Conservation (phyloP, 2,888 invertebrate species). For the Scaptomyza polygonia region DNA sequence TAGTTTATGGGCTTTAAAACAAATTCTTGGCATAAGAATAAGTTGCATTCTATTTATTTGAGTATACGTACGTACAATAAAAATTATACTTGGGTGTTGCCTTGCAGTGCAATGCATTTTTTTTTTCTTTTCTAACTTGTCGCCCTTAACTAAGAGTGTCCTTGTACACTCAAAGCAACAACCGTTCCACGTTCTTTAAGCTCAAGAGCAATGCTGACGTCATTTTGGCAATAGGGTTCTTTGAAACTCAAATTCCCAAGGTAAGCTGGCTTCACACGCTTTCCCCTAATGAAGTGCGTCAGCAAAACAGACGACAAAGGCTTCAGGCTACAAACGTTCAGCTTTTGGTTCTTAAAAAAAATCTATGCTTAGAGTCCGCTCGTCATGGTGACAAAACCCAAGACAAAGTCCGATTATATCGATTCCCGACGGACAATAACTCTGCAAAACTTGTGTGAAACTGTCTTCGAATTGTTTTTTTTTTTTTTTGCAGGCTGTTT, state of each 20-base stretch:
- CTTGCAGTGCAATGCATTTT: not conserved
- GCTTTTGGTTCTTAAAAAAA: not conserved
- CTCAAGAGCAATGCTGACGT: slow-evolving; percentile 6
- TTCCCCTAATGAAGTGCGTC: slow-evolving; percentile 13
- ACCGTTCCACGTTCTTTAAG: not conserved
- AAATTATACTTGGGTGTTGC: not conserved
- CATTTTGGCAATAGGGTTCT: slow-evolving; percentile 6
- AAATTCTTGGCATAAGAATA: not conserved
- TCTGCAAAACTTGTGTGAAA: not conserved
- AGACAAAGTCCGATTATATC: slow-evolving; percentile 2
- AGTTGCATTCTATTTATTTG: not conserved
- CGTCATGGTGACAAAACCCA: slow-evolving; percentile 10
- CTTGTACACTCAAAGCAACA: not conserved
- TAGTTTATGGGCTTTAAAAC: not conserved
- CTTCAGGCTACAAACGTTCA: not conserved
- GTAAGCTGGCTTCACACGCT: not conserved
- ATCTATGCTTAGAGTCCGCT: not conserved
- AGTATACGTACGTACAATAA: not conserved
- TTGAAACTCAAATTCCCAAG: slow-evolving; percentile 11
- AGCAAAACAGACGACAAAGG: slow-evolving; percentile 14
- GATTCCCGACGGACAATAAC: slow-evolving; percentile 2
- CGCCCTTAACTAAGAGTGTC: not conserved
- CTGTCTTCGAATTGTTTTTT: no score
- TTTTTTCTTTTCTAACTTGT: not conserved
- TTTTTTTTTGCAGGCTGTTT: not conserved